phyloP scores from a whole-genome alignment of 1,140 invertebrate species.

The Calycopis cecrops region DNA sequence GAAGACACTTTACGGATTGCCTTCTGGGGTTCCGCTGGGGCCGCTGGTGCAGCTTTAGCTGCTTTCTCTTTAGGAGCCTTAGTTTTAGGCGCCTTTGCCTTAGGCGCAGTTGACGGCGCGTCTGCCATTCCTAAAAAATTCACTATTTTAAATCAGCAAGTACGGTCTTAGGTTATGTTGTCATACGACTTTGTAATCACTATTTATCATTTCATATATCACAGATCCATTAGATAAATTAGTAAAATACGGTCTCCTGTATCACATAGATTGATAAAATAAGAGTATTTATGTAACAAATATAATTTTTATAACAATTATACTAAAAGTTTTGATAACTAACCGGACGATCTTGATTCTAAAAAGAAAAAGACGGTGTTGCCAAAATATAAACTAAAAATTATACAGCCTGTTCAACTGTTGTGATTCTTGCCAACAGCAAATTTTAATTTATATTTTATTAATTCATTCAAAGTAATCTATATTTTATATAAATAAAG shows the following conservation, averaged over 20 bases:
- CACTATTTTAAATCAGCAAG: conserved; percentile 31
- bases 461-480: too few species aligned
- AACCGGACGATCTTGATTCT: conserved; percentile 55
- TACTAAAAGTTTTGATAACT: conserved; percentile 42
- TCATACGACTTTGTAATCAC: conserved; percentile 51
- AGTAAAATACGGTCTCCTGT: not conserved
- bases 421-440: too few species aligned
- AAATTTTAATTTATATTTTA: too few species aligned
- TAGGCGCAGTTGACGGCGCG: conserved; percentile 74
- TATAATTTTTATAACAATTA: conserved; percentile 25
- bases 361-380: conserved; percentile 56
- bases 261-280: not conserved
- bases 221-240: conserved; percentile 34
- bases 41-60: conserved; percentile 67
- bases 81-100: conserved; percentile 77
- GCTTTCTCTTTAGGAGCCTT: conserved; percentile 77
- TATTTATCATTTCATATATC: conserved; percentile 37
- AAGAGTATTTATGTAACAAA: conserved; percentile 20
- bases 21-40: conserved; percentile 64
- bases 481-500: too few species aligned
- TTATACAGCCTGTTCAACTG: too few species aligned
- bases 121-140: conserved; percentile 79
- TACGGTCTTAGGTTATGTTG: conserved; percentile 61
- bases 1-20: conserved; percentile 78
- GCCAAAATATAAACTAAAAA: conserved; percentile 24